Percentiles rank a stretch among this genome's conserved stretches.
These are phyloP conservation scores for Lepus europaeus DNA, from an alignment of 2,113 vertebrate genomes.

Conservation along the genomic window DNA sequence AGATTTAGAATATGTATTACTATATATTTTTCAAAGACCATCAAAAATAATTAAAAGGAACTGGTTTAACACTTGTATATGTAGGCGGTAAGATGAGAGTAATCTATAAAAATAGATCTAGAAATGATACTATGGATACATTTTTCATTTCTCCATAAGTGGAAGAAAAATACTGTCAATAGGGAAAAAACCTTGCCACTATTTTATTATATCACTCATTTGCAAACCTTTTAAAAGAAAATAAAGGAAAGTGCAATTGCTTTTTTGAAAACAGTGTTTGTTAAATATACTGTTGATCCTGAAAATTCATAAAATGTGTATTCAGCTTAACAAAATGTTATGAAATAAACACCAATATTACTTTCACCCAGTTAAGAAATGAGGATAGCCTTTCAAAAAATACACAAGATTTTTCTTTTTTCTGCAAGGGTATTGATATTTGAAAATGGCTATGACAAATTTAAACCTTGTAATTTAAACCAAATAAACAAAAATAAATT, in stretches of 20 bases:
- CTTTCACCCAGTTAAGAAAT: slow-evolving; percentile 24
- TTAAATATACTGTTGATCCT: background rate
- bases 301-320: slow-evolving; percentile 46
- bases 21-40: background rate
- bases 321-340: slow-evolving; percentile 14
- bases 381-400: slow-evolving; percentile 14
- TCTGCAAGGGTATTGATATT: slow-evolving; percentile 28
- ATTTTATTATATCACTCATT: background rate
- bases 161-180: background rate
- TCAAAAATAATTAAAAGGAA: slow-evolving; percentile 46
- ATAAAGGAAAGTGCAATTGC: background rate
- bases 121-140: background rate
- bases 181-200: background rate
- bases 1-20: background rate
- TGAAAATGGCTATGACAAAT: slow-evolving; percentile 29
- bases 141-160: slow-evolving; percentile 31
- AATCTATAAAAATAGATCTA: background rate
- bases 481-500: slow-evolving; percentile 37
- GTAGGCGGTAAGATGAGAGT: background rate
- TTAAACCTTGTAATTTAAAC: slow-evolving; percentile 57
- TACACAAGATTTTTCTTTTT: background rate
- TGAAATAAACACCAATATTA: background rate
- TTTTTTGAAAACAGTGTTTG: slow-evolving; percentile 34
- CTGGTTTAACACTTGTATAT: background rate
- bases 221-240: slow-evolving; percentile 49